Evolutionary conservation across 1,140 invertebrate species (phyloP).

Genomic region (Potamilus streckersoni): DNA sequence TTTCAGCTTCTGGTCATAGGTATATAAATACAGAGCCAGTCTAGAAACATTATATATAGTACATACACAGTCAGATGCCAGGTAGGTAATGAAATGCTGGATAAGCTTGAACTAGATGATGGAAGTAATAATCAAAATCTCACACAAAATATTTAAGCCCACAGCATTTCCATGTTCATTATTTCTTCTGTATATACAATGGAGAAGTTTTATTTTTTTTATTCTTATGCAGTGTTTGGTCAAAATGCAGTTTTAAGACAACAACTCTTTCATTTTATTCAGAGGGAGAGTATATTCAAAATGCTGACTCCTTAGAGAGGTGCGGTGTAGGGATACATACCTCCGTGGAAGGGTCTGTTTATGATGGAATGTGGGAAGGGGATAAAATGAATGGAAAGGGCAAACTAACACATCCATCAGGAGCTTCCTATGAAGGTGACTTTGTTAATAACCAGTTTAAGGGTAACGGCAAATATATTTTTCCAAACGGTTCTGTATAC

Average conservation of each 20-base stretch:
- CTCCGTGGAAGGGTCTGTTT: slow-evolving; percentile 58
- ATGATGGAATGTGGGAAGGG: slow-evolving; percentile 59
- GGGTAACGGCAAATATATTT: slow-evolving; percentile 64
- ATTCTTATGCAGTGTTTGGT: not conserved
- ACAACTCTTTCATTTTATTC: slow-evolving; percentile 6
- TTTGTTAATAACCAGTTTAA: slow-evolving; percentile 67
- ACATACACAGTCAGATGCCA: too few species aligned
- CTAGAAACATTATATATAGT: too few species aligned
- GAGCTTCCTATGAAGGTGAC: slow-evolving; percentile 60
- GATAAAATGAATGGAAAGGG: slow-evolving; percentile 67
- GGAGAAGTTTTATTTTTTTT: too few species aligned
- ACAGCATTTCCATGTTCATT: too few species aligned
- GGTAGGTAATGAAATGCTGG: too few species aligned
- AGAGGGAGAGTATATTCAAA: slow-evolving; percentile 64
- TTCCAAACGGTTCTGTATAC: slow-evolving; percentile 66
- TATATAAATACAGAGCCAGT: too few species aligned
- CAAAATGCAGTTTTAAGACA: not conserved
- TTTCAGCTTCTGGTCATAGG: too few species aligned
- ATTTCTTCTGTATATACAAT: too few species aligned
- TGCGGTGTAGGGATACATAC: slow-evolving; percentile 60
- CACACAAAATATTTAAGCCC: too few species aligned
- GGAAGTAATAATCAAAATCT: too few species aligned
- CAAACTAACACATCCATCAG: slow-evolving; percentile 55
- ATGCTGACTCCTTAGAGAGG: slow-evolving; percentile 56
- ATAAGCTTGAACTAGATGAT: too few species aligned